Evolutionary conservation across 64 coral and sea anemone genomes (phyloP).

Genomic region (Pocillopora damicornis): DNA sequence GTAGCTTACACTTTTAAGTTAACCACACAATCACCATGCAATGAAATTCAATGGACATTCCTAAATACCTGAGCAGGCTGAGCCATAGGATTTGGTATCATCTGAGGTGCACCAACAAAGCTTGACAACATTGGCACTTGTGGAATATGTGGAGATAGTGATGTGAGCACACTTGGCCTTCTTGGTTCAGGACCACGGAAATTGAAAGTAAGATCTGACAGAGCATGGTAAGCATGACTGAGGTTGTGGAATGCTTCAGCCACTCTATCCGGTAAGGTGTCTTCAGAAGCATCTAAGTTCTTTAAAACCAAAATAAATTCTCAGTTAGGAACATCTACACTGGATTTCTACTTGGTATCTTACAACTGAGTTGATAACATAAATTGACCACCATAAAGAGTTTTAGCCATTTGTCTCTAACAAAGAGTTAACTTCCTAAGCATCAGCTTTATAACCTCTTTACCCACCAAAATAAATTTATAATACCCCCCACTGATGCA

Average conservation of each 20-base stretch:
- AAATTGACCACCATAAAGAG: no score
- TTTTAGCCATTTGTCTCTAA: no score
- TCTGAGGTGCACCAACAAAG: slow-evolving; percentile 45
- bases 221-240: slow-evolving; percentile 94
- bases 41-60: no score
- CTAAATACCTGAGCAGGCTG: not conserved
- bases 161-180: slow-evolving; percentile 64
- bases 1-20: no score
- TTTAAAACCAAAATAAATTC: slow-evolving; percentile 3
- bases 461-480: no score
- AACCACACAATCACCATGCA: no score
- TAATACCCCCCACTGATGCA: no score
- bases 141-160: slow-evolving; percentile 60
- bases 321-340: not conserved
- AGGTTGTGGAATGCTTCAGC: slow-evolving; percentile 92
- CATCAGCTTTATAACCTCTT: no score
- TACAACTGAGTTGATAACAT: no score
- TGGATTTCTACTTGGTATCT: not conserved
- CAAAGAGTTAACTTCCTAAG: no score
- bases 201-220: slow-evolving; percentile 91
- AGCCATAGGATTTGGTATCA: not conserved
- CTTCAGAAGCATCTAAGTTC: slow-evolving; percentile 79
- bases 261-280: slow-evolving; percentile 82
- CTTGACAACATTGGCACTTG: slow-evolving; percentile 47
- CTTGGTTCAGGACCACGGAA: slow-evolving; percentile 79